Evolutionary conservation across 2,888 invertebrate species (phyloP).

Genomic region (Limnephilus marmoratus): DNA sequence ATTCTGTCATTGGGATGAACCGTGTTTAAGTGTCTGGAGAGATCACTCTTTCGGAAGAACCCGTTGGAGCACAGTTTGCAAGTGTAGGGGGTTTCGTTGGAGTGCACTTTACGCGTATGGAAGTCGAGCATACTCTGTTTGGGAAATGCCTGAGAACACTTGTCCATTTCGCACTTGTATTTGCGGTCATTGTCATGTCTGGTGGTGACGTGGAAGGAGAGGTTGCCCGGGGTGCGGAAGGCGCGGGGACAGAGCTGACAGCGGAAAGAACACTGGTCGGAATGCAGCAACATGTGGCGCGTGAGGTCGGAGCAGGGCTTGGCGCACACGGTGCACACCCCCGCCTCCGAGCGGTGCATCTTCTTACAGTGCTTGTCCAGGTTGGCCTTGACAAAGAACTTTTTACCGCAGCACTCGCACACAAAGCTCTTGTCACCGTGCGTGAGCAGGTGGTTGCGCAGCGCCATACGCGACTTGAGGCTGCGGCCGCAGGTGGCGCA

Average conservation of each 20-base stretch:
- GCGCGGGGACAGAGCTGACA: constrained; percentile 36
- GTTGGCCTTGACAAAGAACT: constrained; percentile 78
- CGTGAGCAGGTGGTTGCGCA: constrained; percentile 75
- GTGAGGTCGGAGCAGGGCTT: constrained; percentile 72
- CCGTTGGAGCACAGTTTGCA: constrained; percentile 74
- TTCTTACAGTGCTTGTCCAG: constrained; percentile 76
- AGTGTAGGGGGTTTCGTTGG: constrained; percentile 72
- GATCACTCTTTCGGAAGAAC: constrained; percentile 73
- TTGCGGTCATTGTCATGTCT: constrained; percentile 67
- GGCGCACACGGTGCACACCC: constrained; percentile 69
- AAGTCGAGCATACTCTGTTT: constrained; percentile 63
- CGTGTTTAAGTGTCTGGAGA: constrained; percentile 71
- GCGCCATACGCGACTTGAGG: constrained; percentile 75
- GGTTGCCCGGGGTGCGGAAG: constrained; percentile 49
- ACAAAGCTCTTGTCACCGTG: constrained; percentile 71
- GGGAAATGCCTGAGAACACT: constrained; percentile 59
- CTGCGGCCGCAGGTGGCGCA: constrained; percentile 77
- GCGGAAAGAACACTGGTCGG: constrained; percentile 68
- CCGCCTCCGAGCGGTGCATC: constrained; percentile 78
- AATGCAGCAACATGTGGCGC: constrained; percentile 78
- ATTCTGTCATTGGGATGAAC: constrained; percentile 51
- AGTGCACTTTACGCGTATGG: constrained; percentile 62
- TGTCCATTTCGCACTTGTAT: constrained; percentile 59
- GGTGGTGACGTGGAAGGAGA: constrained; percentile 67
- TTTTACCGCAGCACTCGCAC: constrained; percentile 74